Evolutionary conservation across 2,888 invertebrate genomes (phyloP).

Genomic region (Phymatocera aterrima): DNA sequence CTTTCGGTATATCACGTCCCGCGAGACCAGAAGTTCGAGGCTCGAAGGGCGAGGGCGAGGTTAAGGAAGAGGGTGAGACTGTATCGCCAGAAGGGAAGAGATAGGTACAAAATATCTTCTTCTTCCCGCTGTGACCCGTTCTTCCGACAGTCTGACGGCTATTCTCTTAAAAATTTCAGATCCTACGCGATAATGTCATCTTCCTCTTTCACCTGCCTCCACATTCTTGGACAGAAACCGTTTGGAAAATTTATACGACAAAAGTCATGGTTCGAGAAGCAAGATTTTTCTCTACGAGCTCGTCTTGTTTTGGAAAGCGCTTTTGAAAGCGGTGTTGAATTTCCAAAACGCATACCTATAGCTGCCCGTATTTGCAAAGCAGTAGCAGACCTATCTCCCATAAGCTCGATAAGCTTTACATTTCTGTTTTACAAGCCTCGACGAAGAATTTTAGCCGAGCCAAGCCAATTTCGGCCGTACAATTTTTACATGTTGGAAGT

Average conservation of each 20-base stretch:
- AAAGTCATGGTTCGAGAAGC: neutral
- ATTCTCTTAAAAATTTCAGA: slow-evolving; percentile 11
- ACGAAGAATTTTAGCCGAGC: too few relatives aligned
- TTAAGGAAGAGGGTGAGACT: neutral
- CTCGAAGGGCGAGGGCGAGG: slow-evolving; percentile 2
- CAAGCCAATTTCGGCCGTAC: neutral
- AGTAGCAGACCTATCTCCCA: too few relatives aligned
- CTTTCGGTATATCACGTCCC: slow-evolving; percentile 40
- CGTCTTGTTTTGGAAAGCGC: too few relatives aligned
- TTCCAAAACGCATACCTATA: too few relatives aligned
- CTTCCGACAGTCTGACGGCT: slow-evolving; percentile 25
- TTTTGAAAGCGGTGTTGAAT: too few relatives aligned
- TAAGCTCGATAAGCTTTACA: too few relatives aligned
- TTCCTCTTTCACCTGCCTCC: neutral
- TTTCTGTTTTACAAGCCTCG: too few relatives aligned
- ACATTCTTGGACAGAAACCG: neutral
- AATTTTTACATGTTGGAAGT: neutral
- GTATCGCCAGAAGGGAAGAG: slow-evolving; percentile 7
- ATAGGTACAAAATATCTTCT: slow-evolving; percentile 40
- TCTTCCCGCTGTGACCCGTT: neutral
- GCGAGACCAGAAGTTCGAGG: neutral
- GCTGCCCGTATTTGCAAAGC: too few relatives aligned
- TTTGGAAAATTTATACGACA: neutral
- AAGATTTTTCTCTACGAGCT: too few relatives aligned
- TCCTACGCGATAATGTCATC: slow-evolving; percentile 24